Evolutionary conservation across 2,113 vertebrate genomes (phyloP), one percentile per base, ranked within the genome.

Genomic region (Phrynocephalus versicolor): DNA sequence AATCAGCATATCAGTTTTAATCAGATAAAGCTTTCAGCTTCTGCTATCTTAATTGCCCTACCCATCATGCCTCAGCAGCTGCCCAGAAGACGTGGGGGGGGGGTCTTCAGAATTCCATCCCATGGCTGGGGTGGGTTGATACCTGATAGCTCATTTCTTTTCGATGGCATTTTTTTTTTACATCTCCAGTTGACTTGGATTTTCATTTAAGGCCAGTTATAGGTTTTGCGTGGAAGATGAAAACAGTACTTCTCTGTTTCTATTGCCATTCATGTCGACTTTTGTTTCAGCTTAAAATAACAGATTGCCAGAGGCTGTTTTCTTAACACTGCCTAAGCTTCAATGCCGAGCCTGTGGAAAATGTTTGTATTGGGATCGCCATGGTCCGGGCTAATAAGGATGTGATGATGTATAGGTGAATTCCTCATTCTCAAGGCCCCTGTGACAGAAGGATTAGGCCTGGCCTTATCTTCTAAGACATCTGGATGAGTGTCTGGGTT

Each of bases 351-450:
- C 91, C 92, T 93, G 94, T 96, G 94, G 95, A 96, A 95, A 96
- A 95, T 93, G 95, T 92, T 95, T 85, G 92, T 94, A 91, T 89
- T 93, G 92, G 89, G 92, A 94, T 95, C 93, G 94, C 94, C 90
- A 92, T 94, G 95, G 96, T 95, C 94, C 92, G 57, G 90, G 93
- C 96, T 97, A 98, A 99, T 98, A 97, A 97, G 94, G 94, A 98
- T 94, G 96, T 97, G 95, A 96, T 98, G 98, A 98, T 97, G 97
- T 98, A 97, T 97, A 97, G 96, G 95, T 96, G 96, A 98, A 97
- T 98, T 97, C 96, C 96, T 96, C 95, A 95, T 96, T 95, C 94
- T 96, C 95, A 96, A 96, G 96, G 95, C 94, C 93, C 92, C 94
- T 94, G 96, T 97, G 96, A 97, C 96, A 97, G 91, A 92, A 85